Evolutionary conservation across 2,888 invertebrate genomes (phyloP).

Genomic region (Drosophila affinis): DNA sequence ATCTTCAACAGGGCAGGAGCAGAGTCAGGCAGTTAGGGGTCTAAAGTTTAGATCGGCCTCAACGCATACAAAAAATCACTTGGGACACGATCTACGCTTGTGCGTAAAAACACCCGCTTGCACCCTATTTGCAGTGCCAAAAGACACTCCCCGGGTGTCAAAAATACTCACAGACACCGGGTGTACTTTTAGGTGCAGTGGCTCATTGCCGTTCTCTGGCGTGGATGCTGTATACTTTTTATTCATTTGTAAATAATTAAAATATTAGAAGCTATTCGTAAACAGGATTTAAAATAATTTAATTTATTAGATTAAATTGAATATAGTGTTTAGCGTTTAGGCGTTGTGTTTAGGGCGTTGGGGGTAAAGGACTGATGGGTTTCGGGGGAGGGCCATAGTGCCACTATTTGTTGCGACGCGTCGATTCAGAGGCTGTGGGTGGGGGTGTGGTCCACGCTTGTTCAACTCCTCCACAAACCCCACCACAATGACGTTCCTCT

Average conservation of each 20-base stretch:
- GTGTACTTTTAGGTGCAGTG: too few relatives aligned
- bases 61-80: too few relatives aligned
- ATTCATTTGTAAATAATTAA: slow-evolving; percentile 45
- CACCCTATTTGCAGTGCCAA: too few relatives aligned
- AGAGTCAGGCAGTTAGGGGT: too few relatives aligned
- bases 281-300: slow-evolving; percentile 56
- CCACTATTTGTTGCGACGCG: slow-evolving; percentile 86
- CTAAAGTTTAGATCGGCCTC: too few relatives aligned
- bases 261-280: slow-evolving; percentile 55
- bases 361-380: background rate
- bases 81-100: too few relatives aligned
- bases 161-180: too few relatives aligned
- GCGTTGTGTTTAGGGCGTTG: background rate
- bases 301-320: slow-evolving; percentile 45
- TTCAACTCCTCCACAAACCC: slow-evolving; percentile 97
- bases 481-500: slow-evolving; percentile 93
- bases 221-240: slow-evolving; percentile 27
- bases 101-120: too few relatives aligned
- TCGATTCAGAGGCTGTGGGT: slow-evolving; percentile 98
- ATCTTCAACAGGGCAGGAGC: too few relatives aligned
- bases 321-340: slow-evolving; percentile 30
- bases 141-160: too few relatives aligned
- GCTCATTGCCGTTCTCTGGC: too few relatives aligned
- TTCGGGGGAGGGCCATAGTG: background rate
- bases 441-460: slow-evolving; percentile 97